Base-by-base conservation (phyloP, 2,113 vertebrate species). In the Alligator sinensis region DNA sequence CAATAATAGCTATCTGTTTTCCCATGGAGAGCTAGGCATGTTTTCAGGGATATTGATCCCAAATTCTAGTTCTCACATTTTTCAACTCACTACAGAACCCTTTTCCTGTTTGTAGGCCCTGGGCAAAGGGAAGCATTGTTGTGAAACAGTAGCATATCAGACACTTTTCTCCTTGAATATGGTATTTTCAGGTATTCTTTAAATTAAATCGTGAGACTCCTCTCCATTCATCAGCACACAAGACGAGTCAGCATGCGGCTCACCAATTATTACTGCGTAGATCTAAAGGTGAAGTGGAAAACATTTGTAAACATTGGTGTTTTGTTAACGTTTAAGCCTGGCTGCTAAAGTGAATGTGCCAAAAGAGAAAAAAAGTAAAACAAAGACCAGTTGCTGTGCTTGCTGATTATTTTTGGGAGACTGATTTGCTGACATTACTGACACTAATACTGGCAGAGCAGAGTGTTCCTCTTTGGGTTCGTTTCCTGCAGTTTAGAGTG, bases 391-490 rank as follows among this genome's bases (percentile, higher is more conserved):
- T 95, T 89, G 91, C 86, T 85, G 83, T 68, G 82, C 78, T 94
- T 82, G 90, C 88, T 95, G 64, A 47, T 94, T 90, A 89, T 94
- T 92, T 92, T 88, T 82, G 58, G 70, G 83, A 95, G 90, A 82
- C 85, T 86, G 84, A 79, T 60, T 59, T 84, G 83, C 84, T 96
- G 95, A 96, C 22, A 75, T 90, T 89, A 96, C 59, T 1, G 1
- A 57, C 85, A 79, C 27, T 62, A 78, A 47, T 28, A 8, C 0
- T 2, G 77, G 86, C 93, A 95, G 75, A 93, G 77, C 19, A 1
- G 0, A 77, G 62, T 2, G 1, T 27, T 95, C 88, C 82, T 84
- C 89, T 72, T 88, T 76, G 75, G 80, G 82, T 47, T 77, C 88
- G 80, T 83, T 60, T 55, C 11, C 81, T 82, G 82, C 77, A 1